Evolutionary conservation across 2,113 vertebrate genomes (phyloP), one percentile per base, ranked within the genome.

Genomic region (Macroglossus sobrinus): DNA sequence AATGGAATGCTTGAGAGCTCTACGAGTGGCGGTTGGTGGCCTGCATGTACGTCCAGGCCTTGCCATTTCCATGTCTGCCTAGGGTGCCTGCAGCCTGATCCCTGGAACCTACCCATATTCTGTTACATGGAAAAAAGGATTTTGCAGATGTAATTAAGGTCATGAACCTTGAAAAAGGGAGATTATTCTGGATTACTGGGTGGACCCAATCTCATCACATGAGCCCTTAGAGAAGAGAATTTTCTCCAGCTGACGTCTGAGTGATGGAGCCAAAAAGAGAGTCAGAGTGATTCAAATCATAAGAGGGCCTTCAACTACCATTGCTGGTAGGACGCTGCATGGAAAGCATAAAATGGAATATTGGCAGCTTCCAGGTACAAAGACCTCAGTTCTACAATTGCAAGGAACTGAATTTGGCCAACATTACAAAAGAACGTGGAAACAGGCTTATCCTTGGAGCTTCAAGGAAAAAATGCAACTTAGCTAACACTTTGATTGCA

Each of bases 21-120:
- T 55, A 9, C 24, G 0, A 40, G 4, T 7, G 35, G 19, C 22
- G 16, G 1, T 26, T 6, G 13, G 22, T 4, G 40, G 63, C 35
- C 71, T 64, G 12, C 2, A 18, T 9, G 4, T 33, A 9, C 2
- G 19, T 8, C 38, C 16, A 43, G 47, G 28, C 5, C 45, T 66
- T 33, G n/a, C 9, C 18, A 21, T 50, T 75, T 59, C n/a, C 4
- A 12, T 22, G 21, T 53, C 30, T 6, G 33, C 24, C n/a, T 40
- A 24, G 43, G 14, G 14, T 4, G 13, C 45, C 61, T 26, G 28
- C 3, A 2, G 14, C 40, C 18, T 47, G 26, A 30, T 2, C 10
- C 57, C n/a, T 19, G 13, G 12, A 40, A 38, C 5, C 35, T 63
- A 43, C 24, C 21, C 45, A 2, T 45, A 6, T 71, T 19, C 43